These are phyloP conservation scores for Xyrauchen texanus DNA, from an alignment of 2,113 vertebrate genomes.

Conservation along the genomic window DNA sequence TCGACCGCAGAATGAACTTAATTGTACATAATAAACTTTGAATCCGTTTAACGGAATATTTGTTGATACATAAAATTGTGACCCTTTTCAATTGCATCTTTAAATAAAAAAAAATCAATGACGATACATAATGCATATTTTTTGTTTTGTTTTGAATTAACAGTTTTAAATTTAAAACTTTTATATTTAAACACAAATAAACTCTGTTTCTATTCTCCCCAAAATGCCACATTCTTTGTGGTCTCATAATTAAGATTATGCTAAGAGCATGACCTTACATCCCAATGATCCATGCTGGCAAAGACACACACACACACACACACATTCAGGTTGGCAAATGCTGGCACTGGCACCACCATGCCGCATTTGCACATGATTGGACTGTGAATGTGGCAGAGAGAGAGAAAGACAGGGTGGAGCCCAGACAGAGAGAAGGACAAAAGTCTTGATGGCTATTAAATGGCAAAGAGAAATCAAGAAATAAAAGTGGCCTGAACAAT, in stretches of 20 bases:
- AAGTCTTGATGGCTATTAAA: constrained; percentile 57
- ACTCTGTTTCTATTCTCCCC: background rate
- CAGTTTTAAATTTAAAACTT: no score
- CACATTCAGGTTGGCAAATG: constrained; percentile 70
- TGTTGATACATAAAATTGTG: background rate
- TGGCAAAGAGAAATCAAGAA: constrained; percentile 26
- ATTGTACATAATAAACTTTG: no score
- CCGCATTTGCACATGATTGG: constrained; percentile 75
- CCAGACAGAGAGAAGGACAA: constrained; percentile 59
- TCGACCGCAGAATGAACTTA: no score
- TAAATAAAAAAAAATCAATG: no score
- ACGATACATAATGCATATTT: no score
- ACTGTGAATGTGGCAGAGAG: constrained; percentile 71
- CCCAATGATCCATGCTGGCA: constrained; percentile 53
- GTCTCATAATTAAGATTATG: constrained; percentile 41
- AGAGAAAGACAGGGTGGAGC: constrained; percentile 51
- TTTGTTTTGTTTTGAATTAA: no score
- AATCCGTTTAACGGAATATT: background rate
- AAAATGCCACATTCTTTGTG: background rate
- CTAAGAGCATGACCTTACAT: constrained; percentile 15
- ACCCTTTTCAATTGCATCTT: background rate
- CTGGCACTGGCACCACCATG: constrained; percentile 76
- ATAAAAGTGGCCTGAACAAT: constrained; percentile 48
- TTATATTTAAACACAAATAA: no score
- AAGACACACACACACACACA: constrained; percentile 56